These are phyloP conservation scores for Artibeus lituratus DNA, from an alignment of 2,797 vertebrate genomes.

Conservation along the genomic window DNA sequence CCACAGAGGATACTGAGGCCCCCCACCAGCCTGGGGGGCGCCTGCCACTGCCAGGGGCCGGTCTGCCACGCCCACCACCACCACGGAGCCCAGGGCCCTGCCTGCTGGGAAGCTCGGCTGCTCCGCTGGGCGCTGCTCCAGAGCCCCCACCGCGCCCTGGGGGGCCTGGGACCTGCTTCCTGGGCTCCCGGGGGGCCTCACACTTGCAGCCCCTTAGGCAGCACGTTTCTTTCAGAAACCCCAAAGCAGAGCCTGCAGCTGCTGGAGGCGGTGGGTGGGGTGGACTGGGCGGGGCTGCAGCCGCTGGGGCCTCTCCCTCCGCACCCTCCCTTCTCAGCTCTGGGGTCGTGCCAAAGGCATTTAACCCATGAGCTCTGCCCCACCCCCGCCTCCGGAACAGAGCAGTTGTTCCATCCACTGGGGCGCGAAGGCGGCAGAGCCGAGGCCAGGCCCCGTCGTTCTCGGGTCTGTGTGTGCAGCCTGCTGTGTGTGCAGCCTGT, in stretches of 20 bases:
- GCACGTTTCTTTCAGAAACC: neutral
- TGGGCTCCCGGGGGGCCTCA: no score
- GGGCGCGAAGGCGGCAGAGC: neutral
- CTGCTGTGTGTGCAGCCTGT: rapidly evolving
- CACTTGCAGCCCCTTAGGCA: neutral
- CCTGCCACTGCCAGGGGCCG: neutral
- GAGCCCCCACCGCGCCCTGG: neutral
- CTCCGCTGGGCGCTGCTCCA: neutral
- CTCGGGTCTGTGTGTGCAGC: rapidly evolving
- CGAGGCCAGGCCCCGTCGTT: neutral
- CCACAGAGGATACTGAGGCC: rapidly evolving
- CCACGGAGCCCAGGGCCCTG: rapidly evolving
- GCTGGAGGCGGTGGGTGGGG: no score
- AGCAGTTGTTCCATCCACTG: rapidly evolving
- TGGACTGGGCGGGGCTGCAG: neutral
- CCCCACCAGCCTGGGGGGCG: neutral
- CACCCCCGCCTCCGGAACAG: neutral
- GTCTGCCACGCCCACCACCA: neutral
- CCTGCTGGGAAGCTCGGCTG: neutral
- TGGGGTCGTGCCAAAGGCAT: neutral
- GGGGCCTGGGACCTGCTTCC: neutral
- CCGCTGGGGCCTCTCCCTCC: neutral
- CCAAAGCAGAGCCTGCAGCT: neutral
- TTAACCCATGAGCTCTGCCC: neutral
- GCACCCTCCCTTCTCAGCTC: neutral